Conservation (phyloP, 2,888 invertebrate genomes). For the Morpho helenor region DNA sequence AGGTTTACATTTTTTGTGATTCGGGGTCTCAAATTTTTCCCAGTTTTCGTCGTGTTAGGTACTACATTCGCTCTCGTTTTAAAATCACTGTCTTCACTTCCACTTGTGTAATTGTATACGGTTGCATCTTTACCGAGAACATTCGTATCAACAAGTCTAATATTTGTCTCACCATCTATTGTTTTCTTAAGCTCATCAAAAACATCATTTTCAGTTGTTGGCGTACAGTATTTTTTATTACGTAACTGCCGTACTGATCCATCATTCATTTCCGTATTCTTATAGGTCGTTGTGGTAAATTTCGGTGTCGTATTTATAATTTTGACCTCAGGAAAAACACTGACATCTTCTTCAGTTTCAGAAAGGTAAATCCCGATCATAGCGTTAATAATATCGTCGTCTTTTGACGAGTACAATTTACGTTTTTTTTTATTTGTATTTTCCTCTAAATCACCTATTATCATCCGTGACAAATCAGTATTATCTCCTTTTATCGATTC, state of each 20-base stretch:
- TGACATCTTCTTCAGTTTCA: constrained; percentile 25
- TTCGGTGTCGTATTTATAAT: constrained; percentile 32
- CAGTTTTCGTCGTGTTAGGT: constrained; percentile 18
- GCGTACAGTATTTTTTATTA: constrained; percentile 39
- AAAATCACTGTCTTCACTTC: constrained; percentile 61
- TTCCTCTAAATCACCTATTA: constrained; percentile 12
- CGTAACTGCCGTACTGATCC: constrained; percentile 34
- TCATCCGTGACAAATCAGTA: no score
- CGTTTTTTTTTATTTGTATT: constrained; percentile 44
- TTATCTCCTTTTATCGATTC: no score
- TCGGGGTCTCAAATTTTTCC: constrained; percentile 11
- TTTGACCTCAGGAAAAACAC: constrained; percentile 23
- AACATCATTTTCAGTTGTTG: constrained; percentile 44
- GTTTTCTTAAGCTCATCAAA: constrained; percentile 54
- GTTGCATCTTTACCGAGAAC: constrained; percentile 27
- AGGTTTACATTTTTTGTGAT: no score
- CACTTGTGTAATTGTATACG: constrained; percentile 55
- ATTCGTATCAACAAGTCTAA: constrained; percentile 19
- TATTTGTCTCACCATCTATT: constrained; percentile 38
- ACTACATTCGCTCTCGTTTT: constrained; percentile 12
- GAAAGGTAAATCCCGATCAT: constrained; percentile 29
- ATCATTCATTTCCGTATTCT: constrained; percentile 37
- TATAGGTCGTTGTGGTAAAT: constrained; percentile 46
- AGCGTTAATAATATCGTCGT: constrained; percentile 36
- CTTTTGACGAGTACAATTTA: constrained; percentile 63